phyloP scores from a whole-genome alignment of 2,797 vertebrate genomes.

The Sebastes hubbsi region DNA sequence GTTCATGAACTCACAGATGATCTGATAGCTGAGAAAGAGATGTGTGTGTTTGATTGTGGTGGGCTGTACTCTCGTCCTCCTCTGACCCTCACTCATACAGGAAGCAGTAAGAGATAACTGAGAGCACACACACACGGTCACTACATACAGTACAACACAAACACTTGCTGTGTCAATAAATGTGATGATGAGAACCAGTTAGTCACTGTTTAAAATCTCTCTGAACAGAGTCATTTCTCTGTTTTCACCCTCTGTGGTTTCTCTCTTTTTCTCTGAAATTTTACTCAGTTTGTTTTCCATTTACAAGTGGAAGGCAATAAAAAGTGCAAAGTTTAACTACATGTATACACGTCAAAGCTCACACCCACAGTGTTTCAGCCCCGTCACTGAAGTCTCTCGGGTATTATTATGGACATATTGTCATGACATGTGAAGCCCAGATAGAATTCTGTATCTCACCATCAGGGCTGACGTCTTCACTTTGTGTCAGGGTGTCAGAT shows the following conservation, averaged over 20 bases:
- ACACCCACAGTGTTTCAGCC: background rate
- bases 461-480: background rate
- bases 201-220: slow-evolving; percentile 22
- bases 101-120: slow-evolving; percentile 24
- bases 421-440: background rate
- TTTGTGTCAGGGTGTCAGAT: background rate
- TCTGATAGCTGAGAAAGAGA: slow-evolving; percentile 18
- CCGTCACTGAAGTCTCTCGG: background rate
- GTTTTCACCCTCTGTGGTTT: background rate
- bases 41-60: background rate
- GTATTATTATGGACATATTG: background rate
- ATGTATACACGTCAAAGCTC: background rate
- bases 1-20: slow-evolving; percentile 7
- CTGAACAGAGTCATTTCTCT: background rate
- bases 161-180: slow-evolving; percentile 5
- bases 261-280: background rate
- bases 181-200: background rate
- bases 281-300: background rate
- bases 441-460: background rate
- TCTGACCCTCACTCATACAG: slow-evolving; percentile 6
- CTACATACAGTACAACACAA: background rate
- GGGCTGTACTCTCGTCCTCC: background rate
- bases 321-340: slow-evolving; percentile 24
- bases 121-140: background rate
- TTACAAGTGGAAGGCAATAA: background rate